phyloP scores from a whole-genome alignment of 2,888 invertebrate genomes.

The Ischnus inquisitorius region DNA sequence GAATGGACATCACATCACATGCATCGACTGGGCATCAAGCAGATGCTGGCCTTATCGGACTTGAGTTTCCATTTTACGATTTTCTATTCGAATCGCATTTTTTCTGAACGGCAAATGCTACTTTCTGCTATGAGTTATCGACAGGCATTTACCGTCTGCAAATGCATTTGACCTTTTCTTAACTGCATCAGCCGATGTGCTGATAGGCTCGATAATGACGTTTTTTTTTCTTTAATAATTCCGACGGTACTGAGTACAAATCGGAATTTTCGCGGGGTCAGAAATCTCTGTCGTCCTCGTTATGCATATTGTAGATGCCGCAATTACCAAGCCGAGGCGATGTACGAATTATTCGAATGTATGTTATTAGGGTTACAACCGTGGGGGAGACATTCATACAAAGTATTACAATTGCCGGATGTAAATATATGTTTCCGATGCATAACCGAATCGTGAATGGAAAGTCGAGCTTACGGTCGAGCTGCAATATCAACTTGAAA shows the following conservation, averaged over 20 bases:
- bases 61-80: no score
- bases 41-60: no score
- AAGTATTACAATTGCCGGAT: conserved; percentile 34
- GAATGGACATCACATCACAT: no score
- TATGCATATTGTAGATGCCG: conserved; percentile 19
- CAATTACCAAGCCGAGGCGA: conserved; percentile 9
- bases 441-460: conserved; percentile 28
- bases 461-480: no score
- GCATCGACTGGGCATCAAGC: no score
- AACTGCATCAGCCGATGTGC: no score
- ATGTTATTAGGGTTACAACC: conserved; percentile 22
- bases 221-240: neutral
- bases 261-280: neutral
- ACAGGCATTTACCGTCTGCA: no score
- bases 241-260: neutral
- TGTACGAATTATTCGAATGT: conserved; percentile 27
- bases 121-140: no score
- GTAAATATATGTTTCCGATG: conserved; percentile 40
- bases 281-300: conserved; percentile 6
- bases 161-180: no score
- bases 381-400: conserved; percentile 18
- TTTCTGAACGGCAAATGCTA: no score
- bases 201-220: no score
- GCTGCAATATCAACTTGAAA: neutral
- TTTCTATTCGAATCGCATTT: no score